Conservation (phyloP, 2,797 vertebrate genomes). For the Serranus cabrilla region DNA sequence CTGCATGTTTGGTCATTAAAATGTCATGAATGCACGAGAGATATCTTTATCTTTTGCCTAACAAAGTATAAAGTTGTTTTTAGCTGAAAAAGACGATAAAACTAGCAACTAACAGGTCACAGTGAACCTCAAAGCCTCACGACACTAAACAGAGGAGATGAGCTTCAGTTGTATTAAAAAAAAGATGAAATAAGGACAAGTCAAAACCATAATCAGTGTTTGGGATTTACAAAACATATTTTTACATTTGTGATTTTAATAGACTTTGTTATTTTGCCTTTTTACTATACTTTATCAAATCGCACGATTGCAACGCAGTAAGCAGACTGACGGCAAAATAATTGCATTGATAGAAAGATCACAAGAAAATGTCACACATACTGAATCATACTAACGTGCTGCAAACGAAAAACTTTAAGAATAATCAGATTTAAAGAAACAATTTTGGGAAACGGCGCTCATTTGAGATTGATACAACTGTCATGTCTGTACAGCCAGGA, state of each 20-base stretch:
- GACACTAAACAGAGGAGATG: slow-evolving; percentile 71
- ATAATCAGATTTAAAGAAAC: slow-evolving; percentile 14
- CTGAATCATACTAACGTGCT: slow-evolving; percentile 58
- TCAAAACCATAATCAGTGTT: slow-evolving; percentile 37
- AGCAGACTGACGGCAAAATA: slow-evolving; percentile 52
- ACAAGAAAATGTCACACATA: slow-evolving; percentile 60
- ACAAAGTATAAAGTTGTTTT: slow-evolving; percentile 51
- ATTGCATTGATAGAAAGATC: slow-evolving; percentile 61
- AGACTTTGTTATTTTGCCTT: slow-evolving; percentile 31
- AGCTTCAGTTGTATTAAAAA: slow-evolving; percentile 61
- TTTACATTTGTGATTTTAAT: slow-evolving; percentile 59
- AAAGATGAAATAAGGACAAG: slow-evolving; percentile 43
- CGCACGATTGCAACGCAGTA: slow-evolving; percentile 47
- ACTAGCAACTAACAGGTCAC: slow-evolving; percentile 72
- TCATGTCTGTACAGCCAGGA: not conserved
- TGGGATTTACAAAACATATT: slow-evolving; percentile 54
- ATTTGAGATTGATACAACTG: not conserved
- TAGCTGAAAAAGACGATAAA: slow-evolving; percentile 63
- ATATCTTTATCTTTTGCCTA: slow-evolving; percentile 34
- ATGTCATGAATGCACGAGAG: slow-evolving; percentile 34
- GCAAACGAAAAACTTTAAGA: slow-evolving; percentile 43
- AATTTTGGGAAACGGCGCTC: not conserved
- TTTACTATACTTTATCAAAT: slow-evolving; percentile 42
- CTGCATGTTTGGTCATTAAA: slow-evolving; percentile 28
- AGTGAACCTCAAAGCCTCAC: slow-evolving; percentile 71